Base-by-base conservation (phyloP, 1,140 invertebrate genomes). In the Tetranychus cinnabarinus region DNA sequence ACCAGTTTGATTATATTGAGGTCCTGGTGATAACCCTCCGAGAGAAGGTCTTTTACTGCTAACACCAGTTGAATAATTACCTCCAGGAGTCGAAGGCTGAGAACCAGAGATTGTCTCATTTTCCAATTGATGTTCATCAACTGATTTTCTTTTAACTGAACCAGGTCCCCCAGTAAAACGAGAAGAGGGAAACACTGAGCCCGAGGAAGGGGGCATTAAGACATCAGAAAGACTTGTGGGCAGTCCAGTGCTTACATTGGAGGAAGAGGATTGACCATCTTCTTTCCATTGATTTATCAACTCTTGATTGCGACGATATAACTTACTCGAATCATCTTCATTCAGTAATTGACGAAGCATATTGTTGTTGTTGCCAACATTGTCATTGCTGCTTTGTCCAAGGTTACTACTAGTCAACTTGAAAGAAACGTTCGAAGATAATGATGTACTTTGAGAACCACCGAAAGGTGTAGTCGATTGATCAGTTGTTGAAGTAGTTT, bases 301-400 rank as follows among this genome's bases (percentile, higher is more conserved):
- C 3, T 61, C 48, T 35, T 61, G 48, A 35, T 61, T 56, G 5
- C 31, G 15, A 1, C 52, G 37, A 48, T 59, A 46, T 34, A n/a
- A 35, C 34, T 62, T 63, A 33, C 12, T 35, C 7, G 15, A 12
- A 37, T 64, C 63, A 56, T 64, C 63, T 50, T 61, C 63, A 47
- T 64, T 64, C 15, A 64, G 39, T 36, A 64, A 58, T 46, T 56
- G 62, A 33, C 63, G 54, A n/a, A 64, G 48, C 63, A 64, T 64
- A 56, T 64, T 61, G 36, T 64, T 64, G 52, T 56, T 63, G 12
- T 34, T 10, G 35, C 35, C 42, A 37, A 39, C 33, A 37, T 34
- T n/a, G 50, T 35, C 36, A 31, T 46, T 61, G 15, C 50, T 57
- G 36, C 10, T 23, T 37, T 10, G 31, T 31, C 23, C 54, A 56